These are phyloP conservation scores for Onychostoma macrolepis DNA, from an alignment of 2,113 vertebrate species.

Conservation along the genomic window DNA sequence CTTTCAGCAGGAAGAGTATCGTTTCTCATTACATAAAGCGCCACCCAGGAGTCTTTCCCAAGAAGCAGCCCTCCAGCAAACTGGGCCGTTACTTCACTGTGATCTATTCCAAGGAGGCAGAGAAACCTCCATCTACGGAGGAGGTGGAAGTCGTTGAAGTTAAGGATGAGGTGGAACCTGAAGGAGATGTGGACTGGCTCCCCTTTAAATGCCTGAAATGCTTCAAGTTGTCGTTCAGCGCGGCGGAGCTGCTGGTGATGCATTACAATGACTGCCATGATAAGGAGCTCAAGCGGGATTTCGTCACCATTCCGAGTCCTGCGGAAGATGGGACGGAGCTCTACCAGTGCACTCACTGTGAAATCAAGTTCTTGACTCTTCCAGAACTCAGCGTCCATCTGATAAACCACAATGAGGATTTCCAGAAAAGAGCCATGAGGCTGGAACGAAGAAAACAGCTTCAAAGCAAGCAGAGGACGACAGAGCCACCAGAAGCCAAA, in stretches of 20 bases:
- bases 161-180: conserved; percentile 77
- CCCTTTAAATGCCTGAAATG: conserved; percentile 95
- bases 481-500: conserved; percentile 83
- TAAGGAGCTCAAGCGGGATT: conserved; percentile 93
- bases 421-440: conserved; percentile 91
- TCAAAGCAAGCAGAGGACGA: conserved; percentile 86
- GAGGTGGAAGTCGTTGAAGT: conserved; percentile 75
- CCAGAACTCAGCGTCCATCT: conserved; percentile 89
- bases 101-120: conserved; percentile 89
- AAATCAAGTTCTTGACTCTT: conserved; percentile 85
- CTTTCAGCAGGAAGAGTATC: conserved; percentile 96
- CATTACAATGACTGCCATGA: conserved; percentile 96
- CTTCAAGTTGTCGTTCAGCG: conserved; percentile 91
- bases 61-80: conserved; percentile 94
- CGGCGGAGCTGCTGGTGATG: conserved; percentile 88
- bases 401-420: conserved; percentile 91
- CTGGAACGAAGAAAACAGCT: conserved; percentile 90
- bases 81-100: conserved; percentile 94
- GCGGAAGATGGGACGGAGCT: conserved; percentile 77
- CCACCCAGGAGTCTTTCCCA: conserved; percentile 96
- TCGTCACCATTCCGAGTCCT: conserved; percentile 78
- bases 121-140: conserved; percentile 72
- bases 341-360: conserved; percentile 95
- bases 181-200: conserved; percentile 86
- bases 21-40: conserved; percentile 99